A percentile compares a stretch with the other conserved stretches of the same genome.
Conservation (phyloP, 2,113 vertebrate species). For the Cyanistes caeruleus region DNA sequence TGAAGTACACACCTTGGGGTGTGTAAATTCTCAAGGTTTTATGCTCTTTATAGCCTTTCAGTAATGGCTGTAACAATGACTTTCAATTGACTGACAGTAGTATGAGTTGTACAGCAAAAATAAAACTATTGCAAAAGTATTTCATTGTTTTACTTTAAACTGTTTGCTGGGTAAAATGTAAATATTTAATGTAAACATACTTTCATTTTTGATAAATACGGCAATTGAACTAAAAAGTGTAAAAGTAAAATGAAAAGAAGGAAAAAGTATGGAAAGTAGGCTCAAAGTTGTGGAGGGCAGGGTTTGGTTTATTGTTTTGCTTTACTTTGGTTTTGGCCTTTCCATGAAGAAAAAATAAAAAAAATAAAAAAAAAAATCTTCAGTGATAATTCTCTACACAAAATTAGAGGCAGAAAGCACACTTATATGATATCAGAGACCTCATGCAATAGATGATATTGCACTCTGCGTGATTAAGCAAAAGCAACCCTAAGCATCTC, state of each 20-base stretch:
- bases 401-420: not conserved
- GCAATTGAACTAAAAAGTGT: not conserved
- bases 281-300: fast-evolving
- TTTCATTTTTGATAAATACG: not conserved
- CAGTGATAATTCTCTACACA: not conserved
- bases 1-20: not conserved
- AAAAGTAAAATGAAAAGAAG: not conserved
- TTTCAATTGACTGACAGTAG: not conserved
- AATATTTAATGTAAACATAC: not conserved
- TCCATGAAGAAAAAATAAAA: not conserved
- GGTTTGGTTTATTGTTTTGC: not conserved
- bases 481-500: not conserved
- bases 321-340: not conserved
- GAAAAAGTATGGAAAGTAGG: not conserved
- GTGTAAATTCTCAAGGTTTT: not conserved
- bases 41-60: not conserved
- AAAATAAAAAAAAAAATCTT: not conserved
- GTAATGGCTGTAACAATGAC: not conserved
- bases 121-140: not conserved
- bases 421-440: not conserved
- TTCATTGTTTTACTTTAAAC: not conserved
- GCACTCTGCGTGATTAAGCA: not conserved
- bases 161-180: not conserved
- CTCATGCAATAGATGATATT: not conserved
- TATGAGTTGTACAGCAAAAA: not conserved